These are phyloP conservation scores for Pectinophora gossypiella DNA, from an alignment of 1,140 invertebrate genomes.

Conservation along the genomic window DNA sequence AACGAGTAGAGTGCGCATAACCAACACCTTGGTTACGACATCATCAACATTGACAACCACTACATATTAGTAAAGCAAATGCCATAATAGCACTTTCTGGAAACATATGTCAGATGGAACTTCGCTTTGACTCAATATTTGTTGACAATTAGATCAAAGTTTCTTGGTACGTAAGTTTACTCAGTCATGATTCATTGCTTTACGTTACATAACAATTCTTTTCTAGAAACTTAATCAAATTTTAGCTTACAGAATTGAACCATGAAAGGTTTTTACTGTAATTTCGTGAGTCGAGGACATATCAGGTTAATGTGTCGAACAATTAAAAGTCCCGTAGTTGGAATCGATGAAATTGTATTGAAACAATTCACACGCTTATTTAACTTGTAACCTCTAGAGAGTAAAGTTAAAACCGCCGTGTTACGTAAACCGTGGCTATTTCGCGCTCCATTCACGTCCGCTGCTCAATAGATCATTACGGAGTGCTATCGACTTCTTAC, in stretches of 20 bases:
- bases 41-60: not conserved
- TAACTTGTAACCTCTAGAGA: not conserved
- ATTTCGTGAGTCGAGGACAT: no score
- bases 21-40: not conserved
- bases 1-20: not conserved
- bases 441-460: slow-evolving; percentile 5
- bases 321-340: no score
- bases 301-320: no score
- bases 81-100: not conserved
- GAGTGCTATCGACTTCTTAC: not conserved
- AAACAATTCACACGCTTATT: no score
- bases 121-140: not conserved
- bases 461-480: not conserved
- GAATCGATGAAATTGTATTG: no score
- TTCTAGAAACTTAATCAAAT: no score
- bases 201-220: slow-evolving; percentile 1
- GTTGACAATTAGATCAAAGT: not conserved
- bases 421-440: slow-evolving; percentile 12
- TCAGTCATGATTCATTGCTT: not conserved
- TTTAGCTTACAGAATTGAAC: no score
- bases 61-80: not conserved
- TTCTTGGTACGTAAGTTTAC: not conserved
- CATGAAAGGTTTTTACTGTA: no score
- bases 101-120: not conserved
- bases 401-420: not conserved